Conservation (phyloP, 2,888 invertebrate genomes). For the Stenodema calcarata region DNA sequence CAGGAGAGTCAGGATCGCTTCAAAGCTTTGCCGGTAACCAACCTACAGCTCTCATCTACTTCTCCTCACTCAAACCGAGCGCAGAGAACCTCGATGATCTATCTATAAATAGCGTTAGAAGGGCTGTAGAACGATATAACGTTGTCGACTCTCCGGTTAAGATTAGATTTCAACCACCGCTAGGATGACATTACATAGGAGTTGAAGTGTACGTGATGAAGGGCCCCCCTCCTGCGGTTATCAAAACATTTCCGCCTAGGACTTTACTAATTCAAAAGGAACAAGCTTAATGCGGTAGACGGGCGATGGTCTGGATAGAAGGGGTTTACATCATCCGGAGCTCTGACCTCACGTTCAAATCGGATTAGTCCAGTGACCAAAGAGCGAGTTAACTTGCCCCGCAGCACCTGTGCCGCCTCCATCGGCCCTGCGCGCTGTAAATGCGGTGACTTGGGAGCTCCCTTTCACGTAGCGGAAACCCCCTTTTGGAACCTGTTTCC, state of each 20-base stretch:
- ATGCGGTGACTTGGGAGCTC: neutral
- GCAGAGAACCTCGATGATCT: no score
- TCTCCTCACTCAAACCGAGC: no score
- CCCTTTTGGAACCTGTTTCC: neutral
- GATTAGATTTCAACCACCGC: no score
- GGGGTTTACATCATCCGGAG: conserved; percentile 15
- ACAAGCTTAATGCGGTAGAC: neutral
- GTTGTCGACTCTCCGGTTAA: no score
- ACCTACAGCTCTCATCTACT: no score
- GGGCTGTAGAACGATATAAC: no score
- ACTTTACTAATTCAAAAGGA: conserved; percentile 36
- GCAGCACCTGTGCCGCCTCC: neutral
- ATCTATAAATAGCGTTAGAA: no score
- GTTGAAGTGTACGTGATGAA: neutral
- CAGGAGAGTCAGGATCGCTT: no score
- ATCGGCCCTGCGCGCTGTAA: neutral
- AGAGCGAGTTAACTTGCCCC: conserved; percentile 23
- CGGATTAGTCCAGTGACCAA: conserved; percentile 27
- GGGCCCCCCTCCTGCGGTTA: neutral
- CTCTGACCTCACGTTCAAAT: conserved; percentile 42
- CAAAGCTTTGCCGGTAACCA: no score
- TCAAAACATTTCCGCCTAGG: conserved; percentile 33
- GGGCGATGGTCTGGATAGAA: neutral
- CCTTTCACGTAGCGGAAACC: neutral
- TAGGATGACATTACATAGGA: neutral